These are phyloP conservation scores for Megalurothrips usitatus DNA, from an alignment of 2,888 invertebrate species.

Conservation along the genomic window DNA sequence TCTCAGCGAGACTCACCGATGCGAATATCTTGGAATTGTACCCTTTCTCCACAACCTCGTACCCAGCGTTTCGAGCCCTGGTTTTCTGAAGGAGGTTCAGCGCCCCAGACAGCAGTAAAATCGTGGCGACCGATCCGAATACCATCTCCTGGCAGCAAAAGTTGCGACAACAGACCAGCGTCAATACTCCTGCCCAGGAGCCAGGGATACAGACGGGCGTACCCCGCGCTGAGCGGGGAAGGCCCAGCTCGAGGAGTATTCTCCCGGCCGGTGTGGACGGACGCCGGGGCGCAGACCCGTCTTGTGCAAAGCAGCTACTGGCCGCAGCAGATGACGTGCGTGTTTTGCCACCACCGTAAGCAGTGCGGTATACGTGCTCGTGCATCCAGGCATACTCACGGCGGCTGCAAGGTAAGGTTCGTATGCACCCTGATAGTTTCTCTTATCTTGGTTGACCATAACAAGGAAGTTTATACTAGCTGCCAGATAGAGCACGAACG, in stretches of 20 bases:
- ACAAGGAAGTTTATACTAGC: conserved; percentile 66
- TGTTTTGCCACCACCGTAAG: background rate
- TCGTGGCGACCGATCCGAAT: conserved; percentile 69
- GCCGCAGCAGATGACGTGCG: too few species aligned
- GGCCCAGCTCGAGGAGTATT: background rate
- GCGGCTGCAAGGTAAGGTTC: conserved; percentile 67
- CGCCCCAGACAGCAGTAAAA: conserved; percentile 71
- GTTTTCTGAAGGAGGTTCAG: background rate
- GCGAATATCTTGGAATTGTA: conserved; percentile 20
- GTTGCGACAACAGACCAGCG: background rate
- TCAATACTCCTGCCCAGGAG: background rate
- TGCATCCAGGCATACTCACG: conserved; percentile 52
- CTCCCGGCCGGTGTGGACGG: background rate
- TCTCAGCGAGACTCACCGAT: background rate
- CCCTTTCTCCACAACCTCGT: conserved; percentile 1
- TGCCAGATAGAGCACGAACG: conserved; percentile 65
- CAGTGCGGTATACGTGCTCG: background rate
- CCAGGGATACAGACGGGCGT: background rate
- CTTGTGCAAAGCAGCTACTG: too few species aligned
- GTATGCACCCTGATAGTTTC: conserved; percentile 46
- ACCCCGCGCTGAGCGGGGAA: background rate
- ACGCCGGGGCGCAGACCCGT: background rate
- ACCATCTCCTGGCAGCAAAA: conserved; percentile 61
- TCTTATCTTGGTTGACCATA: conserved; percentile 48
- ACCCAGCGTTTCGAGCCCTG: background rate